phyloP scores from a whole-genome alignment of 2,113 vertebrate species.

The Butorides virescens region DNA sequence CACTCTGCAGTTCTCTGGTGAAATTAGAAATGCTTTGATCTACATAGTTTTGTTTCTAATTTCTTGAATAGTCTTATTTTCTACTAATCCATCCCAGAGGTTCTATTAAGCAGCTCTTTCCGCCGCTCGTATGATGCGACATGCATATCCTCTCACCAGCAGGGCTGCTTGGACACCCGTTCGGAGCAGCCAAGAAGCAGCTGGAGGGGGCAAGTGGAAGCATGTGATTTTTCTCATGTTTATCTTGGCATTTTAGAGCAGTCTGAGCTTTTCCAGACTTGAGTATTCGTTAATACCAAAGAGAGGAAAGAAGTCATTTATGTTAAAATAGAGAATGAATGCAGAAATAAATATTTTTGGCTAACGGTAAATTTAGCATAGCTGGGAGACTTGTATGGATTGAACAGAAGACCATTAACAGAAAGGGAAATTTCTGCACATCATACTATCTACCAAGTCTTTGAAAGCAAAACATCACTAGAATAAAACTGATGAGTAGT shows the following conservation, averaged over 20 bases:
- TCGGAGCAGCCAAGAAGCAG: constrained; percentile 11
- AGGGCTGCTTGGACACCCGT: neutral
- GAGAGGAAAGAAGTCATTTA: constrained; percentile 8
- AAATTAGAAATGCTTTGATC: neutral
- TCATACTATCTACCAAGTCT: neutral
- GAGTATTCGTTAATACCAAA: constrained; percentile 1
- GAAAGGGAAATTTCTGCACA: neutral
- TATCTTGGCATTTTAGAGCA: constrained; percentile 8
- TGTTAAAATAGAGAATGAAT: neutral
- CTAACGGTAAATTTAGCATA: neutral
- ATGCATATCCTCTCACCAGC: neutral
- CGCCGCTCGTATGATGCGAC: accelerated
- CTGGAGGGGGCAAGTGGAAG: constrained; percentile 3
- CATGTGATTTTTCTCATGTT: constrained; percentile 11
- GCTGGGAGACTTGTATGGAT: neutral
- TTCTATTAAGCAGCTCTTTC: neutral
- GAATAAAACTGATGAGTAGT: neutral
- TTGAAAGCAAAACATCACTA: neutral
- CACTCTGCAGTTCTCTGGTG: neutral
- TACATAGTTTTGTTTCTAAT: neutral
- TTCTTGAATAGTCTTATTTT: neutral
- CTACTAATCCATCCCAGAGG: neutral
- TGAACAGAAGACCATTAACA: neutral
- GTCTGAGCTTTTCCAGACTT: constrained; percentile 23
- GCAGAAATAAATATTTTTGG: neutral